A percentile compares a stretch with the other conserved stretches of the same genome.
These are phyloP conservation scores for Thymelicus sylvestris DNA, from an alignment of 2,888 invertebrate genomes.

Conservation along the genomic window DNA sequence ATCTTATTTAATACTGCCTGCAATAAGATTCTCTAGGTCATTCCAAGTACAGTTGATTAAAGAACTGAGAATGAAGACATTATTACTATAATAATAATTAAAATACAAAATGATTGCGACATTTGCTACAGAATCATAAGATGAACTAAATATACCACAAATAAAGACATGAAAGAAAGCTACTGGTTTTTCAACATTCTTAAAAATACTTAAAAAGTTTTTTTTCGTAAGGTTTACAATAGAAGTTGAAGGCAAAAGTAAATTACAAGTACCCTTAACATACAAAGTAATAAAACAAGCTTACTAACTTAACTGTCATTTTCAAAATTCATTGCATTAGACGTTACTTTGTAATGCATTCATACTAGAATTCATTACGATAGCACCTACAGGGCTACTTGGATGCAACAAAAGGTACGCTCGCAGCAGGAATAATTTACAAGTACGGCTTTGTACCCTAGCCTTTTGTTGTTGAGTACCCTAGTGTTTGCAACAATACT, in stretches of 20 bases:
- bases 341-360: conserved; percentile 24
- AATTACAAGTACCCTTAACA: too few relatives aligned
- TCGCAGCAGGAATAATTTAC: conserved; percentile 50
- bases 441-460: conserved; percentile 44
- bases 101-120: background rate
- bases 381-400: conserved; percentile 42
- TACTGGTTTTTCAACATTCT: too few relatives aligned
- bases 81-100: background rate
- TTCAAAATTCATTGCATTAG: conserved; percentile 14
- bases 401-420: conserved; percentile 41
- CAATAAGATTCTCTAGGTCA: background rate
- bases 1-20: background rate
- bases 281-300: too few relatives aligned
- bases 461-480: conserved; percentile 53
- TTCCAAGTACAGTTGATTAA: background rate
- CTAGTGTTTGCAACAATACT: conserved; percentile 58
- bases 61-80: background rate
- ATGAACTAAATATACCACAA: too few relatives aligned
- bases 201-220: too few relatives aligned
- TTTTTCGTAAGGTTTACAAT: too few relatives aligned
- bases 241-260: too few relatives aligned
- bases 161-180: too few relatives aligned
- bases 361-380: conserved; percentile 29
- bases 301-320: background rate
- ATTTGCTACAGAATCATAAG: too few relatives aligned